These are phyloP conservation scores for Myathropa florea DNA, from an alignment of 2,888 invertebrate genomes.

Conservation along the genomic window DNA sequence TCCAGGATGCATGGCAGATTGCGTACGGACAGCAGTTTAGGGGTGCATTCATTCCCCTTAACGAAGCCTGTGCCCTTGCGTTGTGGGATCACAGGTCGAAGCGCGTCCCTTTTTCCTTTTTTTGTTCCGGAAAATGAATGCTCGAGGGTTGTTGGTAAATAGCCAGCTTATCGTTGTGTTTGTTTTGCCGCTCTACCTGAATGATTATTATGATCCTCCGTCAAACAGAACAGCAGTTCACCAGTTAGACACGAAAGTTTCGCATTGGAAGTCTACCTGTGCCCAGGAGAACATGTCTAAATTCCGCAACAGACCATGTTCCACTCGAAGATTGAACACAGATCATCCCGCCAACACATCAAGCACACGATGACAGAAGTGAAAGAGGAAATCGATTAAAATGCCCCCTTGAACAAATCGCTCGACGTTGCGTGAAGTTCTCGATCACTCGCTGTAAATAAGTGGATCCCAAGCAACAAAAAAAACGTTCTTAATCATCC, in stretches of 20 bases:
- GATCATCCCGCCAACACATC: conserved; percentile 34
- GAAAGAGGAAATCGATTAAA: conserved; percentile 21
- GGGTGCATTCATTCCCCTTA: conserved; percentile 14
- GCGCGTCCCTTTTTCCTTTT: background rate
- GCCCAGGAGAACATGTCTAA: background rate
- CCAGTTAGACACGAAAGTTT: background rate
- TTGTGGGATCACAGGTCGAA: background rate
- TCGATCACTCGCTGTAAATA: background rate
- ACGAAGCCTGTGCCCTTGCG: too few species aligned
- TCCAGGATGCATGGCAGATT: conserved; percentile 35
- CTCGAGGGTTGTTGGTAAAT: conserved; percentile 13
- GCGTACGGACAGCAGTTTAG: conserved; percentile 35
- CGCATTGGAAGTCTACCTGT: background rate
- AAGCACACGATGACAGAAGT: conserved; percentile 6
- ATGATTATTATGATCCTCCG: background rate
- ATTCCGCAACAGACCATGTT: background rate
- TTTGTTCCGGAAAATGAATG: background rate
- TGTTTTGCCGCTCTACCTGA: conserved; percentile 27
- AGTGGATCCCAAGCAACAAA: conserved; percentile 9
- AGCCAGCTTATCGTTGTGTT: background rate
- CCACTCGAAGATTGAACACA: background rate
- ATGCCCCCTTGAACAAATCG: conserved; percentile 27
- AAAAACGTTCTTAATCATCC: conserved; percentile 41
- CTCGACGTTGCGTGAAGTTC: conserved; percentile 1
- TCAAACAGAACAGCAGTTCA: background rate